phyloP scores from a whole-genome alignment of 2,113 vertebrate genomes.

The Silurus glanis region DNA sequence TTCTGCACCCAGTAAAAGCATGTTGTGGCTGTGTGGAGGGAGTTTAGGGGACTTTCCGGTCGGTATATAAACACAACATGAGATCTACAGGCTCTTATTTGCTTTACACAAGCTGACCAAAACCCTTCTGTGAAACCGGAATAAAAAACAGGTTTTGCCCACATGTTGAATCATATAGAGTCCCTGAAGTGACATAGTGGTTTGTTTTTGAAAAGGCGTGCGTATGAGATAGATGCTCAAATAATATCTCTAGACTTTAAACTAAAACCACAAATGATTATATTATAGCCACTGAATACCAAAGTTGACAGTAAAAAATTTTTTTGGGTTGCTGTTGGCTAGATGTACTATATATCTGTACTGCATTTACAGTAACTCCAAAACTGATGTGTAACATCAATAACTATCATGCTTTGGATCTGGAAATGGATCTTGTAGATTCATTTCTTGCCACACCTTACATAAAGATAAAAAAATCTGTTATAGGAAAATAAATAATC shows the following conservation, averaged over 20 bases:
- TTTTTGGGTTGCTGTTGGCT: background rate
- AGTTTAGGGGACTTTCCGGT: conserved; percentile 54
- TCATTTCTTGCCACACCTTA: background rate
- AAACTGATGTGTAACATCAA: background rate
- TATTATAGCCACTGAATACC: background rate
- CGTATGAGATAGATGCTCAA: background rate
- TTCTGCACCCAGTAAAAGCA: conserved; percentile 32
- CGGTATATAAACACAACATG: conserved; percentile 26
- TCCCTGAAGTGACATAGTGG: background rate
- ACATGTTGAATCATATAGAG: conserved; percentile 9
- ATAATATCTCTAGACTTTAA: background rate
- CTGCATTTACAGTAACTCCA: background rate
- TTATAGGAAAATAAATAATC: background rate
- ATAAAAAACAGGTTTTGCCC: background rate
- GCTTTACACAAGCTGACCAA: background rate
- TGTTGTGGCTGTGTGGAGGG: conserved; percentile 30
- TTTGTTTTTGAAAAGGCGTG: background rate
- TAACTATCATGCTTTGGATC: background rate
- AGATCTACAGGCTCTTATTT: conserved; percentile 17
- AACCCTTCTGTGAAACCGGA: conserved; percentile 4
- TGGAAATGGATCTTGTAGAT: background rate
- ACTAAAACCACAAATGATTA: background rate
- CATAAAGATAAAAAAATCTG: background rate
- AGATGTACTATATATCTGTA: background rate
- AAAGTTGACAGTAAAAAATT: background rate